phyloP scores from a whole-genome alignment of 1,140 invertebrate species.

The Drosophila pallidifrons region DNA sequence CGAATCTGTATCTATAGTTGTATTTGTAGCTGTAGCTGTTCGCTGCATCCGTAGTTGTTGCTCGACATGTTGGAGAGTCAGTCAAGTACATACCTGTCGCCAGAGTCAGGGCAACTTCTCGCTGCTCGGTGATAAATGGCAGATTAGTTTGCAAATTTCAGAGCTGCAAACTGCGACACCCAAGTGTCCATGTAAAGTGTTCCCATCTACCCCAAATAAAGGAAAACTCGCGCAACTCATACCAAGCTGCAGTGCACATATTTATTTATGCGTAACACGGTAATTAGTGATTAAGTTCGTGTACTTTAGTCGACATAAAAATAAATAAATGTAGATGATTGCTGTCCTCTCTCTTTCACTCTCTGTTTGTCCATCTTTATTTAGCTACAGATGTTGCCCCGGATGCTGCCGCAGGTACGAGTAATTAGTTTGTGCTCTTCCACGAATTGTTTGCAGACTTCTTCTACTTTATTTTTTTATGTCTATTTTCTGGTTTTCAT shows the following conservation, averaged over 20 bases:
- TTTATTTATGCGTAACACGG: constrained; percentile 64
- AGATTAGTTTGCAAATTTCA: constrained; percentile 79
- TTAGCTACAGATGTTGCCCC: constrained; percentile 8
- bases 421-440: constrained; percentile 23
- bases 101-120: constrained; percentile 36
- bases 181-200: constrained; percentile 59
- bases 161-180: constrained; percentile 56
- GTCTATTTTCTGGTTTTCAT: neutral
- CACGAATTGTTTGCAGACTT: constrained; percentile 9
- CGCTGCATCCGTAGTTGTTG: neutral
- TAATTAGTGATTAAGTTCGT: constrained; percentile 78
- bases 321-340: constrained; percentile 24
- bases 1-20: constrained; percentile 17
- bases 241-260: constrained; percentile 9
- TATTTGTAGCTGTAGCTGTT: constrained; percentile 6
- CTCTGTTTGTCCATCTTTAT: constrained; percentile 9
- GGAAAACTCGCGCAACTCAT: neutral
- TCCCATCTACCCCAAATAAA: neutral
- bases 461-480: neutral
- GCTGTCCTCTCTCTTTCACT: too few species aligned
- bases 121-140: constrained; percentile 64
- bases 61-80: constrained; percentile 18
- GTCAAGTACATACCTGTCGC: constrained; percentile 64
- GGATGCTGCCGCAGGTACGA: constrained; percentile 23
- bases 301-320: constrained; percentile 47